Evolutionary conservation across 2,113 vertebrate genomes (phyloP).

Genomic region (Bungarus multicinctus): DNA sequence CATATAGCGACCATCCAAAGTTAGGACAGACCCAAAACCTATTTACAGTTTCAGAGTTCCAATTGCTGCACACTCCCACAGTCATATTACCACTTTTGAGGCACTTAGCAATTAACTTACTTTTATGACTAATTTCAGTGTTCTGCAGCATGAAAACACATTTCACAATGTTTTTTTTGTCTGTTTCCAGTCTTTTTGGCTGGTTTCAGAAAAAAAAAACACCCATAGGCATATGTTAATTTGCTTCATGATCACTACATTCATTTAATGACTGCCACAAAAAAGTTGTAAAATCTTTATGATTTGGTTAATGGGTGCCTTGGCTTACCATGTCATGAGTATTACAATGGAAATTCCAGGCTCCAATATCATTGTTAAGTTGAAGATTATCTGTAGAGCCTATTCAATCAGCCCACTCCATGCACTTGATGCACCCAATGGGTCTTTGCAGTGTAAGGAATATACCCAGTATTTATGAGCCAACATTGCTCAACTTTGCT

Average conservation of each 20-base stretch:
- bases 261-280: not conserved
- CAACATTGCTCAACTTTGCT: not conserved
- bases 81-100: too few relatives aligned
- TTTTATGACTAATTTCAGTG: too few relatives aligned
- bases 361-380: not conserved
- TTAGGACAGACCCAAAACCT: too few relatives aligned
- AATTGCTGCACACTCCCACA: too few relatives aligned
- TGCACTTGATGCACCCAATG: not conserved
- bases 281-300: not conserved
- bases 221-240: not conserved
- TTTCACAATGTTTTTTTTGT: too few relatives aligned
- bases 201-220: not conserved
- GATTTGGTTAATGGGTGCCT: not conserved
- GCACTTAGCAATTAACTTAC: too few relatives aligned
- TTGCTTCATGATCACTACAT: not conserved
- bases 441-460: not conserved
- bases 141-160: too few relatives aligned
- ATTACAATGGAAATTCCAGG: not conserved
- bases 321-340: not conserved
- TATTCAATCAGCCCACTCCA: not conserved
- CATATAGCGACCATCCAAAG: too few relatives aligned
- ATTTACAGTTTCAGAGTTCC: too few relatives aligned
- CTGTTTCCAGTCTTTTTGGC: too few relatives aligned
- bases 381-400: not conserved
- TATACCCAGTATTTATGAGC: not conserved